Base-by-base conservation (phyloP, 2,113 vertebrate genomes). In the Rhipidura dahli region DNA sequence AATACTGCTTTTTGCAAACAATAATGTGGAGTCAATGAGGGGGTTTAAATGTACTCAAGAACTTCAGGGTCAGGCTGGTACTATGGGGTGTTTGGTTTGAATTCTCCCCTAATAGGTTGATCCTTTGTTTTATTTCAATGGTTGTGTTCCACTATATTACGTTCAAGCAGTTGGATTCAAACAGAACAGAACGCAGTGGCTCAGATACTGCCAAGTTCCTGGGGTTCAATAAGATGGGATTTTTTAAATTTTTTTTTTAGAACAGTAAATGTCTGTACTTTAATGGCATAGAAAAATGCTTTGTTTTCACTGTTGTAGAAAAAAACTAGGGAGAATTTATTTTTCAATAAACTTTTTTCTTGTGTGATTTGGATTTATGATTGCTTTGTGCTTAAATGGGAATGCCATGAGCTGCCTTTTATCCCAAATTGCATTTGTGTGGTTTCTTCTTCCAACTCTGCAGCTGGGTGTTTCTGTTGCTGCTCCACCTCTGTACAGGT, bases 281-380 rank as follows among this genome's bases (percentile, higher is more conserved):
- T 95, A 95, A 97, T 88, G 95, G 94, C 93, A 92, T 95, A 97
- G 93, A 97, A 91, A 94, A 96, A 97, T 90, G 96, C 96, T 98
- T 98, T 97, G 96, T 97, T 98, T 97, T 98, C 97, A 98, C 95
- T 98, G 98, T 97, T 97, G 98, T 98, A 98, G 98, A 98, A 89
- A 98, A 98, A 97, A 98, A 98, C 97, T 98, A 99, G 98, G 98
- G 96, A 98, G 98, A 98, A 98, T 99, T 99, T 99, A 99, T 99
- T 99, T 99, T 99, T 99, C 98, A 98, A 99, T 99, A 99, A 99
- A 99, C 97, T 96, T 98, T 98, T 97, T 98, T 98, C 98, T 97
- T 98, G 98, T 98, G 99, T 98, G 97, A 98, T 93, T 93, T 90
- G 89, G 92, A 93, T 96, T 91, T 89, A 79, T 92, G 89, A 87